Conservation (phyloP, 2,113 vertebrate species). For the Actenoides lindsayi region DNA sequence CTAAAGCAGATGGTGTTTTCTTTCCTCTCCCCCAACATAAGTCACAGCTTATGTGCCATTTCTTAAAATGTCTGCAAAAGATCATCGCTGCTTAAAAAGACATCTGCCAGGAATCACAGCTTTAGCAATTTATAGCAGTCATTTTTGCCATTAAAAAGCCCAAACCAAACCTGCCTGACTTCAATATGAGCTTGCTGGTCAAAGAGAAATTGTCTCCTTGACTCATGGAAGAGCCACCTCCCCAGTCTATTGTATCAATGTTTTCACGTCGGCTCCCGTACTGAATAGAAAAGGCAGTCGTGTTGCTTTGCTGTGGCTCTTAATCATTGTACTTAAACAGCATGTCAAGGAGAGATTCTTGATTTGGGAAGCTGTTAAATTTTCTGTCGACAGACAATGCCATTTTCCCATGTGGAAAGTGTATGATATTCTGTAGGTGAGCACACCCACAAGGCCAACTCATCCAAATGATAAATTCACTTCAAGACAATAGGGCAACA, state of each 20-base stretch:
- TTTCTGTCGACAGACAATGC: neutral
- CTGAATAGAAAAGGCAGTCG: neutral
- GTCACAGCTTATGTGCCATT: neutral
- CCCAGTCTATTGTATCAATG: neutral
- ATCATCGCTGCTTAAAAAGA: constrained; percentile 16
- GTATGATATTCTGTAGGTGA: neutral
- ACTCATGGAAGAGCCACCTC: neutral
- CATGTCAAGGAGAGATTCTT: neutral
- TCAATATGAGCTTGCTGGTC: neutral
- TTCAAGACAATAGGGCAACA: neutral
- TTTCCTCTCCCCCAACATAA: neutral
- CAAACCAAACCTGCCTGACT: neutral
- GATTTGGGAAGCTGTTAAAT: neutral
- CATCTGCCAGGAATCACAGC: neutral
- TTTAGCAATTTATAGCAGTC: constrained; percentile 23
- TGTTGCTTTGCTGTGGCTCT: neutral
- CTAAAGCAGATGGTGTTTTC: constrained; percentile 4
- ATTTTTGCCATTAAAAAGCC: neutral
- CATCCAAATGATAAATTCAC: neutral
- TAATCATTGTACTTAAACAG: neutral
- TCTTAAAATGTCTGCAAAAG: constrained; percentile 20
- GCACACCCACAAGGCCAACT: neutral
- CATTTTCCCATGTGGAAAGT: neutral
- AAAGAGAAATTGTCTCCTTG: constrained; percentile 32
- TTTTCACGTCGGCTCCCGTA: neutral